A percentile compares a stretch with the other conserved stretches of the same genome.
Conservation (phyloP, 64 coral and sea anemone species). For the Exaiptasia diaphana region DNA sequence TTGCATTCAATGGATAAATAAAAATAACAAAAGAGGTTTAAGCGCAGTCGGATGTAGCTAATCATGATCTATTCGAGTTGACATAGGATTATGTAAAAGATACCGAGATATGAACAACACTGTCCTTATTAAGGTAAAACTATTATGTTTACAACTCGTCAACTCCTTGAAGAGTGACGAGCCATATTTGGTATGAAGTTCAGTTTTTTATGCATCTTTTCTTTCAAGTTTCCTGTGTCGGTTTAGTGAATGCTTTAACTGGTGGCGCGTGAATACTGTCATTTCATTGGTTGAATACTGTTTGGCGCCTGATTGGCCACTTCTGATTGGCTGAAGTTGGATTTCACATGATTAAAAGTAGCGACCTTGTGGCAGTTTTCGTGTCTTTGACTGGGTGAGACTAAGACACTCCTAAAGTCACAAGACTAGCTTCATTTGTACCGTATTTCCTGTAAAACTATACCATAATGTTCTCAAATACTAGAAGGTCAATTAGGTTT, state of each 20-base stretch:
- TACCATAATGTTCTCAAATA: not conserved
- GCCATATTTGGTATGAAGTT: conserved; percentile 22
- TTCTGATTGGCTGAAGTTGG: not conserved
- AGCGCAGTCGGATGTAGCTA: too few relatives aligned
- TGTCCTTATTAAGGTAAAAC: conserved; percentile 4
- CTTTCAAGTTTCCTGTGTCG: not conserved
- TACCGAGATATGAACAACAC: too few relatives aligned
- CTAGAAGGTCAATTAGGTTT: not conserved
- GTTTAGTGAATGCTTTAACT: not conserved
- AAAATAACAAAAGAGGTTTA: too few relatives aligned
- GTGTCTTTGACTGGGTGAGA: not conserved
- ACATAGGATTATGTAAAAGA: too few relatives aligned
- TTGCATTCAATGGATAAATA: too few relatives aligned
- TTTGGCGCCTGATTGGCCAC: not conserved
- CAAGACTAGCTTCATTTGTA: not conserved
- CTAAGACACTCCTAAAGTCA: conserved; percentile 3
- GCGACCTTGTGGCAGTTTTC: conserved; percentile 9
- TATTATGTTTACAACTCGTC: not conserved
- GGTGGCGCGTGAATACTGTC: not conserved
- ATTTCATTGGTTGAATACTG: not conserved
- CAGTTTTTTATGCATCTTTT: too few relatives aligned
- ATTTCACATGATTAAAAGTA: conserved; percentile 4
- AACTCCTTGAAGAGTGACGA: too few relatives aligned
- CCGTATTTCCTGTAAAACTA: conserved; percentile 16
- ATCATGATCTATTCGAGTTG: too few relatives aligned